Base-by-base conservation (phyloP, 2,113 vertebrate species). In the Edolisoma coerulescens region DNA sequence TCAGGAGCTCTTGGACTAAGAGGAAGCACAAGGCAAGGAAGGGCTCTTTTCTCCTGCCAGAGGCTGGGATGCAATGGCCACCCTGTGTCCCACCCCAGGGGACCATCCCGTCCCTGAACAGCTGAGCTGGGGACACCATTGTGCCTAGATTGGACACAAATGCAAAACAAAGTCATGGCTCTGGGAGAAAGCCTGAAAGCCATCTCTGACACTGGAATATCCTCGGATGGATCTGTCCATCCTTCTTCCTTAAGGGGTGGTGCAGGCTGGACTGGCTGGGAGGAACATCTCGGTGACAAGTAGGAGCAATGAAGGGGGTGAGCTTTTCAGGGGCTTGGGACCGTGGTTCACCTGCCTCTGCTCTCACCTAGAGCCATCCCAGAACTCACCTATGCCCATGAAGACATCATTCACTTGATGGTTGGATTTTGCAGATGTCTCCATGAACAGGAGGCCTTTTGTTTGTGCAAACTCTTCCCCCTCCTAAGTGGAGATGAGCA, bases 391-490 rank as follows among this genome's bases (percentile, higher is more conserved):
- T 11, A 98, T 0, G 0, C 90, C 47, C 4, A 50, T 24, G 64
- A 99, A 98, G 86, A 97, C 59, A 54, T 98, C 96, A 0, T 70
- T 94, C 67, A 98, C 97, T 26, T 97, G 97, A 30, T 97, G 54
- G 89, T 95, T 98, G 35, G 92, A 96, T 89, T 97, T 98, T 70
- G 98, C 98, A 0, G 98, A 99, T 8, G 98, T 97, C 78, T 99
- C 99, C 53, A 91, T 94, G 57, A 98, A 98, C 14, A 97, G 90
- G 84, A 99, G 52, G 35, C 87, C 84, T 54, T 93, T 97, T 42
- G 92, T 96, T 30, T 41, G 92, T 2, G 98, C 98, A 57, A 99
- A 95, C 41, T 87, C 97, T 79, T 96, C 84, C 59, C 97, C 98
- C 26, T 98, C 98, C 98, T 99, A 91, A 23, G 26, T 30, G 20